phyloP scores from a whole-genome alignment of 2,888 invertebrate genomes.

The Gibbula magus region DNA sequence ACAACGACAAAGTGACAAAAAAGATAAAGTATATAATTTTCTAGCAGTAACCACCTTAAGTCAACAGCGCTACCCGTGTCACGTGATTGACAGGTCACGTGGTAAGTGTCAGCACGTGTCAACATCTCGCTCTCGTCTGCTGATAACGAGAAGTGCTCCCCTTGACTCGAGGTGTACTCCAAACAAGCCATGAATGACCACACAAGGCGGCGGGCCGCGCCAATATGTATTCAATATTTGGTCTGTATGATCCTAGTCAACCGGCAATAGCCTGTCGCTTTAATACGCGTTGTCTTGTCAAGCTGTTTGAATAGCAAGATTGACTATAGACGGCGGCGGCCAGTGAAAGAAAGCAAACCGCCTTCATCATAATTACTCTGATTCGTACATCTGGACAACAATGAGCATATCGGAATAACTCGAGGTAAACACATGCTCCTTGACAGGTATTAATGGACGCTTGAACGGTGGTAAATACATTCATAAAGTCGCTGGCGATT shows the following conservation, averaged over 20 bases:
- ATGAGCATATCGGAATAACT: neutral
- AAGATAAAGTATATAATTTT: too few species aligned
- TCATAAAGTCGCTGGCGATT: neutral
- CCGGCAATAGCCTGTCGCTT: neutral
- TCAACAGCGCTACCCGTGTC: neutral
- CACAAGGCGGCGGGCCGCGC: neutral
- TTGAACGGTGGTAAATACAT: neutral
- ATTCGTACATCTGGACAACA: neutral
- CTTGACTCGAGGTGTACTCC: neutral
- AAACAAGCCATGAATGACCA: constrained; percentile 6
- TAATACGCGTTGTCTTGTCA: constrained; percentile 4
- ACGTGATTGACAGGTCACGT: constrained; percentile 25
- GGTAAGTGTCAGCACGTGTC: neutral
- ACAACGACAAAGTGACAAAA: too few species aligned
- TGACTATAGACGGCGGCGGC: constrained; percentile 2
- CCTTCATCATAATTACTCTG: neutral
- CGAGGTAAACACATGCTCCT: neutral
- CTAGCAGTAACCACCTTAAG: too few species aligned
- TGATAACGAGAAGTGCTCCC: constrained; percentile 5
- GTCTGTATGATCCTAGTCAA: constrained; percentile 5
- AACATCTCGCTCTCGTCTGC: neutral
- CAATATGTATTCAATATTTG: constrained; percentile 21
- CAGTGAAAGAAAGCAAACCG: neutral
- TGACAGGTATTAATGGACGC: neutral
- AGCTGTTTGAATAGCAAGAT: neutral